Conservation (phyloP, 2,797 vertebrate genomes). For the Lateolabrax maculatus region DNA sequence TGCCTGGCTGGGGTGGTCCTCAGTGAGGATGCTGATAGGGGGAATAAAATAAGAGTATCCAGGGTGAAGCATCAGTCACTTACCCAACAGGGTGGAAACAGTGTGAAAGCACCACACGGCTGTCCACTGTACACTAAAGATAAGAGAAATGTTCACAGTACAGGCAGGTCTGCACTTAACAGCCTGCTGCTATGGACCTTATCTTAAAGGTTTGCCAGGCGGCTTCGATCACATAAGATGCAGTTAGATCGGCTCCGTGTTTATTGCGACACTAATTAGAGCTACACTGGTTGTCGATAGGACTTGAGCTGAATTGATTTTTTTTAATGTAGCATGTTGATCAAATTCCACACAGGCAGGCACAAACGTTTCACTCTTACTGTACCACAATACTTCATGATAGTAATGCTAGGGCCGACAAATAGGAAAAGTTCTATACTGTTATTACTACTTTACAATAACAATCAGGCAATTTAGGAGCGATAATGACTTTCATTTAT, state of each 20-base stretch:
- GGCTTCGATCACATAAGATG: neutral
- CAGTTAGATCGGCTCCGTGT: neutral
- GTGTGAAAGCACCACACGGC: neutral
- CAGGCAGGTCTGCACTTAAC: neutral
- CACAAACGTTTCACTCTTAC: neutral
- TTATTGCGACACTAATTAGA: neutral
- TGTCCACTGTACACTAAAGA: neutral
- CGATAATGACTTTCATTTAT: neutral
- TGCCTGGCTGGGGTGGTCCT: constrained; percentile 14
- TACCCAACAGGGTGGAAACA: neutral
- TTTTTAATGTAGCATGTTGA: constrained; percentile 2
- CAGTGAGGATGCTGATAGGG: constrained; percentile 11
- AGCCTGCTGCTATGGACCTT: neutral
- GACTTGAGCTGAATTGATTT: constrained; percentile 1
- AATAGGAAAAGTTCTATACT: neutral
- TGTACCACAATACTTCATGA: neutral
- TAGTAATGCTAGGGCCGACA: neutral
- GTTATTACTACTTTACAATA: too few species aligned
- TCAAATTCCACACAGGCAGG: neutral
- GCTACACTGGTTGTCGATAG: neutral
- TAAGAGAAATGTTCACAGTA: neutral
- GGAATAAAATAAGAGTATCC: constrained; percentile 15
- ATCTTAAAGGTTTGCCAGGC: neutral
- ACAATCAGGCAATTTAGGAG: too few species aligned
- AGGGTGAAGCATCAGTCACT: constrained; percentile 19